These are phyloP conservation scores for Aphyosemion australe DNA, from an alignment of 2,113 vertebrate genomes.

Conservation along the genomic window DNA sequence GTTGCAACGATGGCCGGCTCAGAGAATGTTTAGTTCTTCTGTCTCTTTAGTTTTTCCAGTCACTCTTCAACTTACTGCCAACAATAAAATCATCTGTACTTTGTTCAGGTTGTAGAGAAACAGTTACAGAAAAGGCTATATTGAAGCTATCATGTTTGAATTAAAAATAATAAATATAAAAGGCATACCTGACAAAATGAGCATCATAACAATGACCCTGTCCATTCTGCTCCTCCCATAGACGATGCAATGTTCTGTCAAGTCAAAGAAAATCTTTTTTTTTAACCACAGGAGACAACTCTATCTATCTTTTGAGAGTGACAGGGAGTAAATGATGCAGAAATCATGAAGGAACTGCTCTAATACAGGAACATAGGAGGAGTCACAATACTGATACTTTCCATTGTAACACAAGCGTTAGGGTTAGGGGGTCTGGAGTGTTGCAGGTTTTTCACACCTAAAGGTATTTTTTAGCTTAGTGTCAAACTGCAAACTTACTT, in stretches of 20 bases:
- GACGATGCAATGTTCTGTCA: not conserved
- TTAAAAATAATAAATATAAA: not conserved
- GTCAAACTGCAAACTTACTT: no score
- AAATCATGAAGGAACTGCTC: not conserved
- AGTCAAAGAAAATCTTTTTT: not conserved
- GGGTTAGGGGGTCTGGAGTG: no score
- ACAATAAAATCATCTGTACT: not conserved
- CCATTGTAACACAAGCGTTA: not conserved
- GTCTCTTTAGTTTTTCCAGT: no score
- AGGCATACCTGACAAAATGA: slow-evolving; percentile 54
- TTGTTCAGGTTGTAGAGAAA: not conserved
- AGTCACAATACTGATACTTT: not conserved
- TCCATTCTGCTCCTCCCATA: slow-evolving; percentile 52
- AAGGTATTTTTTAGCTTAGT: no score
- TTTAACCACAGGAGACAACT: not conserved
- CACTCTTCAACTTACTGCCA: not conserved
- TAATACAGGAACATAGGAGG: slow-evolving; percentile 35
- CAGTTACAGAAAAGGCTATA: not conserved
- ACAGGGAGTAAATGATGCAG: not conserved
- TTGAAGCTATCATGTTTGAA: no score
- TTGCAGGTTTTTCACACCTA: no score
- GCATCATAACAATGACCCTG: slow-evolving; percentile 9
- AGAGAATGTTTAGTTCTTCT: no score
- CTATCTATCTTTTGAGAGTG: not conserved
- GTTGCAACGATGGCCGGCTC: no score